These are phyloP conservation scores for Xiphophorus maculatus DNA, from an alignment of 2,113 vertebrate genomes.

Conservation along the genomic window DNA sequence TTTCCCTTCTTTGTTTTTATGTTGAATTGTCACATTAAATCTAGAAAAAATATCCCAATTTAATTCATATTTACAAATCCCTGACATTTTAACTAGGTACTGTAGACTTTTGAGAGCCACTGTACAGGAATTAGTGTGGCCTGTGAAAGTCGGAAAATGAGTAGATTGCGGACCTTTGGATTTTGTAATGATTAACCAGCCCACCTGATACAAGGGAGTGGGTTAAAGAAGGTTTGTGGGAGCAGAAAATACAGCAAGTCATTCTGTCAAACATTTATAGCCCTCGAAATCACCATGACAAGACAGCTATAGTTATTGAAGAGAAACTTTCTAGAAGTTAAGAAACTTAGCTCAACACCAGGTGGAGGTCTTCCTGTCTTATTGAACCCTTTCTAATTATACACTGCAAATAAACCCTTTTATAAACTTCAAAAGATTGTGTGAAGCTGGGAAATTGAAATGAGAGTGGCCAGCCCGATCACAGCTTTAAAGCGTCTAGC, in stretches of 20 bases:
- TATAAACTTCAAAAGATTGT: slow-evolving; percentile 35
- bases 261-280: slow-evolving; percentile 55
- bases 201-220: slow-evolving; percentile 6
- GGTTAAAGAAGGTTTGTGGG: neutral
- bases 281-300: slow-evolving; percentile 13
- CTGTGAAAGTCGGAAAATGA: neutral
- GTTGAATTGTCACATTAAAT: too few relatives aligned
- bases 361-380: neutral
- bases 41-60: too few relatives aligned
- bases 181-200: slow-evolving; percentile 40
- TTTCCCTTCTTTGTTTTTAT: too few relatives aligned
- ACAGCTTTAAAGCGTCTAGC: slow-evolving; percentile 15
- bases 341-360: neutral
- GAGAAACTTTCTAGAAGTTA: slow-evolving; percentile 1
- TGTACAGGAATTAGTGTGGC: neutral
- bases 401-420: slow-evolving; percentile 25
- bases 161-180: neutral
- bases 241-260: neutral
- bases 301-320: neutral
- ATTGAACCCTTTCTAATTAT: slow-evolving; percentile 16
- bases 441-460: slow-evolving; percentile 14
- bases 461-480: slow-evolving; percentile 7
- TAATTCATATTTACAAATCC: too few relatives aligned
- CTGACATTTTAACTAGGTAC: too few relatives aligned
- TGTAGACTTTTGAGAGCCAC: neutral